Conservation (phyloP, 2,888 invertebrate genomes). For the Andrena haemorrhoa region DNA sequence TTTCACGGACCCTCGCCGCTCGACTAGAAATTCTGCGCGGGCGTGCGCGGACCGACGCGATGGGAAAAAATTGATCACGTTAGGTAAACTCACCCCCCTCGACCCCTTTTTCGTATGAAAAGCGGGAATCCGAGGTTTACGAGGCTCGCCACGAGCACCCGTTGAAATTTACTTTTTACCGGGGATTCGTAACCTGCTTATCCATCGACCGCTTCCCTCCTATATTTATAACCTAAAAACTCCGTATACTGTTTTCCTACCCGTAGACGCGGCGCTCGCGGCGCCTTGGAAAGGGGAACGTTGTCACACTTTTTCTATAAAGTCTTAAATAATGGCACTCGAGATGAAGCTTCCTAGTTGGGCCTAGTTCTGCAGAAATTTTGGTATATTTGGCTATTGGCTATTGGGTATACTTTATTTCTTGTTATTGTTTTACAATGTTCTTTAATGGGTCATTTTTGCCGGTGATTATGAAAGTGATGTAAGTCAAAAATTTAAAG, state of each 20-base stretch:
- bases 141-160: conserved; percentile 1
- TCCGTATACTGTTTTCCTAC: neutral
- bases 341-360: too few species aligned
- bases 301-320: too few species aligned
- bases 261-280: neutral
- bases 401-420: too few species aligned
- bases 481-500: too few species aligned
- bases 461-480: too few species aligned
- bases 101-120: conserved; percentile 7
- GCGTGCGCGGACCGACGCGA: neutral
- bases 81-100: neutral
- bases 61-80: conserved; percentile 27
- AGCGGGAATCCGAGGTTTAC: conserved; percentile 19
- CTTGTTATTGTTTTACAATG: too few species aligned
- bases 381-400: too few species aligned
- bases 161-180: conserved; percentile 6
- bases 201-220: neutral
- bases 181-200: conserved; percentile 16
- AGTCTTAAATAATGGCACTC: too few species aligned
- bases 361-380: too few species aligned
- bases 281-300: too few species aligned
- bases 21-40: conserved; percentile 29
- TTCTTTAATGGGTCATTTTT: too few species aligned
- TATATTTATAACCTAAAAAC: conserved; percentile 2
- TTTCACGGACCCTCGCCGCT: conserved; percentile 23